Base-by-base conservation (phyloP, 2,113 vertebrate genomes). In the Copsychus sechellarum region DNA sequence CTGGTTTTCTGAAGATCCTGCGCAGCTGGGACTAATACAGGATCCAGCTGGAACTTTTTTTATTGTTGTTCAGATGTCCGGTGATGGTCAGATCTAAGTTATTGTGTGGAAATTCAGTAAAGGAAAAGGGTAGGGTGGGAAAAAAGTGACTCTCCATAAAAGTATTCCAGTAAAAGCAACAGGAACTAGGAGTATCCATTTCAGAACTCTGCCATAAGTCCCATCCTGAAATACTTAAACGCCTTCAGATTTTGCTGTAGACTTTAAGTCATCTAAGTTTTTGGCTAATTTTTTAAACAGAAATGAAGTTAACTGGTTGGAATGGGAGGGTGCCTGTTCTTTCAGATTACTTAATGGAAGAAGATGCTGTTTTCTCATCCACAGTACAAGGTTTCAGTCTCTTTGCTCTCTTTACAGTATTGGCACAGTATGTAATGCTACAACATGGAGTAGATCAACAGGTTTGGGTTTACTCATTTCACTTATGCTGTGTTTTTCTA, bases 91-190 rank as follows among this genome's bases (percentile, higher is more conserved):
- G 19, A 88, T 96, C 95, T 91, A 70, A 97, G 94, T 97, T 97
- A 98, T 97, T 98, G 98, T 98, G 95, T 97, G 95, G 97, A 96
- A 97, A 97, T 96, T 95, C 96, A 95, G 66, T 83, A 97, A 95
- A 98, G 97, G 97, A 98, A 98, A 94, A 98, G 96, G 98, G 97
- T 87, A 97, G 98, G 97, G 98, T 98, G 98, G 98, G 97, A 96
- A 98, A 97, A 97, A 98, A 96, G 87, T 97, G 97, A 97, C 97
- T 94, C 96, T 93, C 80, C 60, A 36, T 95, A 88, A 96, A 98
- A 98, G 93, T 95, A 97, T 97, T 97, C 86, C 95, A 95, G 96
- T 97, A 96, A 92, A 95, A 97, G 95, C 88, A 92, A 96, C 96
- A 95, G 97, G 97, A 97, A 97, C 90, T 95, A 93, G 93, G 97